Conservation (phyloP, 37 sponge, comb jelly and placozoan genomes). For the Crambe crambe region DNA sequence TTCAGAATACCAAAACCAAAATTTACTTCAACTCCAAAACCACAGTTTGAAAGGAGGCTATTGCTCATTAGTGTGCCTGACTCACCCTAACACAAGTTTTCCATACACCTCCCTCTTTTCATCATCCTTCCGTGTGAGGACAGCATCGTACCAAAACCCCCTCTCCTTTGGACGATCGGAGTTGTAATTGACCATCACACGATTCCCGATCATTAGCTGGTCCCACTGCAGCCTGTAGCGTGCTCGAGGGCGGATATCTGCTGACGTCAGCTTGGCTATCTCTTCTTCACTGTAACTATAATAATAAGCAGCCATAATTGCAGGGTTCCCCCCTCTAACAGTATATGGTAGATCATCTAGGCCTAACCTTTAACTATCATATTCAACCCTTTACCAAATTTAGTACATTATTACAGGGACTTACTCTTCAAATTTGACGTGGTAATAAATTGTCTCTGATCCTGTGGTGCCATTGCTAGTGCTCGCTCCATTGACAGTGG, state of each 20-base stretch:
- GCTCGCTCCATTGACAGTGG: background rate
- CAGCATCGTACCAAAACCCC: constrained; percentile 94
- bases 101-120: constrained; percentile 34
- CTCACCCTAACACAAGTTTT: constrained; percentile 59
- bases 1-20: background rate
- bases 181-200: constrained; percentile 91
- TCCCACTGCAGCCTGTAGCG: constrained; percentile 78
- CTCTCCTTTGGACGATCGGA: constrained; percentile 73
- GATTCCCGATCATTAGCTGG: constrained; percentile 36
- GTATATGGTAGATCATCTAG: too few species aligned
- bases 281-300: constrained; percentile 71
- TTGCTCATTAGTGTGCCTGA: too few species aligned
- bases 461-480: background rate
- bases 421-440: constrained; percentile 62
- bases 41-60: too few species aligned
- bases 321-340: too few species aligned
- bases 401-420: background rate
- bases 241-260: constrained; percentile 67
- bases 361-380: too few species aligned
- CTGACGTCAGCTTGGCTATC: constrained; percentile 9
- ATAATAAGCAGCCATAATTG: too few species aligned
- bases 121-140: constrained; percentile 56
- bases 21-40: too few species aligned
- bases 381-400: too few species aligned
- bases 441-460: constrained; percentile 16